Evolutionary conservation across 2,888 invertebrate species (phyloP).

Genomic region (Agonopterix heracliana): DNA sequence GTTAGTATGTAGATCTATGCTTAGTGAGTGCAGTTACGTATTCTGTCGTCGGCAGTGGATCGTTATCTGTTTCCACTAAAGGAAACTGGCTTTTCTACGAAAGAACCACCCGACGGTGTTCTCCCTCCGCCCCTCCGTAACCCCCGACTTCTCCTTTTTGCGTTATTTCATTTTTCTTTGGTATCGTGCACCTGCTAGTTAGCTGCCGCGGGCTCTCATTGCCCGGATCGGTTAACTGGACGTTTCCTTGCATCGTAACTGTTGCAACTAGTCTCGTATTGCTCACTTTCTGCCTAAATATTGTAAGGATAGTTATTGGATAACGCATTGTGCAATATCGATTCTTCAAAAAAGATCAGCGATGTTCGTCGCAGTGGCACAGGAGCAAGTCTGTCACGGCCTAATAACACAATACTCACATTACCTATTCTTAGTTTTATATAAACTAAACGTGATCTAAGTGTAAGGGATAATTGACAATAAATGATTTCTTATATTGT

Average conservation of each 20-base stretch:
- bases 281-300: too few species aligned
- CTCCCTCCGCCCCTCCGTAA: conserved; percentile 38
- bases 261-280: too few species aligned
- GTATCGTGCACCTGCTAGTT: conserved; percentile 71
- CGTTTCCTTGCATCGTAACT: conserved; percentile 30
- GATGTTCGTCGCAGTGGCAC: too few species aligned
- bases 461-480: too few species aligned
- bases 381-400: too few species aligned
- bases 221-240: conserved; percentile 41
- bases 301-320: too few species aligned
- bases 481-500: too few species aligned
- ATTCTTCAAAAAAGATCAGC: too few species aligned
- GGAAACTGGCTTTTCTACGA: conserved; percentile 72
- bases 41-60: conserved; percentile 73
- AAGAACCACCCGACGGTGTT: conserved; percentile 55
- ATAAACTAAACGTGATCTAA: too few species aligned
- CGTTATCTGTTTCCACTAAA: conserved; percentile 76
- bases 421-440: too few species aligned
- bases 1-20: conserved; percentile 60
- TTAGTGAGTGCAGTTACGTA: conserved; percentile 69
- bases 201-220: conserved; percentile 59
- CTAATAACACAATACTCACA: too few species aligned
- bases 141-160: conserved; percentile 62
- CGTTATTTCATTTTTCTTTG: conserved; percentile 73
- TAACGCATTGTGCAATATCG: too few species aligned